phyloP scores from a whole-genome alignment of 2,113 vertebrate genomes.

The Gulo gulo region DNA sequence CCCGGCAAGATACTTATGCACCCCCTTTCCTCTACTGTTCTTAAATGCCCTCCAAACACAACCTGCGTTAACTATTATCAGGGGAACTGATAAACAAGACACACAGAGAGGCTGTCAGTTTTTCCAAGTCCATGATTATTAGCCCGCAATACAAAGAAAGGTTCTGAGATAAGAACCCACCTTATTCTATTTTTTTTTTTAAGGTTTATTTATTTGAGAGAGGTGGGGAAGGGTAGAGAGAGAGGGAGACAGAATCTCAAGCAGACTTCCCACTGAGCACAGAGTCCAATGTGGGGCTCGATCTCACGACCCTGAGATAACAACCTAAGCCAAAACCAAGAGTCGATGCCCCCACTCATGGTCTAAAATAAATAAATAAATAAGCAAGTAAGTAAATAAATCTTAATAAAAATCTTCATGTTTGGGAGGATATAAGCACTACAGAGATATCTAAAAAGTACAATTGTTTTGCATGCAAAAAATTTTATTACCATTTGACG shows the following conservation, averaged over 20 bases:
- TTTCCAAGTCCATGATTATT: not conserved
- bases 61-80: not conserved
- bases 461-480: not conserved
- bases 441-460: conserved; percentile 8
- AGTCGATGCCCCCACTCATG: not conserved
- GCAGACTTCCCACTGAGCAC: not conserved
- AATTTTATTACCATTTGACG: conserved; percentile 12
- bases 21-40: not conserved
- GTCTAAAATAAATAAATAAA: not conserved
- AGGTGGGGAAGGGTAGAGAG: not conserved
- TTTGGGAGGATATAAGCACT: not conserved
- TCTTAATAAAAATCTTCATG: not conserved
- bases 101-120: not conserved
- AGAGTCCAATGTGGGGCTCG: not conserved
- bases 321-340: not conserved
- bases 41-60: not conserved
- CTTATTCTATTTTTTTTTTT: not conserved
- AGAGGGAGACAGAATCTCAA: not conserved
- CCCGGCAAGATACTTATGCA: not conserved
- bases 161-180: conserved; percentile 30
- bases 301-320: not conserved
- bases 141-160: not conserved
- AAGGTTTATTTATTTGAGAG: not conserved
- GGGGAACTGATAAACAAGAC: not conserved
- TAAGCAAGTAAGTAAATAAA: not conserved